Evolutionary conservation across 2,113 vertebrate genomes (phyloP), one percentile per base, ranked within the genome.

Genomic region (Salminus brasiliensis): DNA sequence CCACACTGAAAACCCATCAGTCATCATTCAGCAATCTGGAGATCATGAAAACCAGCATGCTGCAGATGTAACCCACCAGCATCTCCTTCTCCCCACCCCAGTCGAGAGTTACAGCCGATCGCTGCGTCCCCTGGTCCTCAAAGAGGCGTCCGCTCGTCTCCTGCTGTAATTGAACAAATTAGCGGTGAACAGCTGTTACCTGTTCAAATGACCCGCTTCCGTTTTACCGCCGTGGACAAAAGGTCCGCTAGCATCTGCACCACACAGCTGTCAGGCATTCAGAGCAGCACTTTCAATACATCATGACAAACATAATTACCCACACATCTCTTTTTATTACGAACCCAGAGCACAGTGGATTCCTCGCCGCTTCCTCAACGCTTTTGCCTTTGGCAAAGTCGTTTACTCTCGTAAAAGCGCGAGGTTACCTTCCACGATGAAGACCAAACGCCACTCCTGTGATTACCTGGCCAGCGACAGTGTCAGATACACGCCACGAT

Each of bases 271-370:
- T 91, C 89, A 89, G 88, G 88, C 84, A 59, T 88, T 90, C 87
- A 83, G 90, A 92, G 91, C 87, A 88, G 76, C 57, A 81, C 84
- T 84, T 88, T 87, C 91, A 84, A 81, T 92, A 91, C 86, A 93
- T 91, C 89, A 92, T 81, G 90, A 92, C 92, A 92, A 91, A 92
- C 90, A 88, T 91, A 93, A 93, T 93, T 92, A 92, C 91, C 84
- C 87, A 88, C 85, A 91, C 91, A 87, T 93, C 87, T 91, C 87
- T 88, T 92, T 92, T 93, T 94, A 94, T 93, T 72, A 72, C 43
- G 15, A 10, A 45, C 68, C 49, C 77, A 32, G 57, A 57, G 41
- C 16, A 2, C n/a, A 1, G 39, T 49, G 43, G 36, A 62, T 43
- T 63, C 57, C 53, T 39, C 32, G 43, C 30, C 32, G 12, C 43